A percentile compares a stretch with the other conserved stretches of the same genome.
Conservation (phyloP, 2,888 invertebrate genomes). For the Ariolimax columbianus region DNA sequence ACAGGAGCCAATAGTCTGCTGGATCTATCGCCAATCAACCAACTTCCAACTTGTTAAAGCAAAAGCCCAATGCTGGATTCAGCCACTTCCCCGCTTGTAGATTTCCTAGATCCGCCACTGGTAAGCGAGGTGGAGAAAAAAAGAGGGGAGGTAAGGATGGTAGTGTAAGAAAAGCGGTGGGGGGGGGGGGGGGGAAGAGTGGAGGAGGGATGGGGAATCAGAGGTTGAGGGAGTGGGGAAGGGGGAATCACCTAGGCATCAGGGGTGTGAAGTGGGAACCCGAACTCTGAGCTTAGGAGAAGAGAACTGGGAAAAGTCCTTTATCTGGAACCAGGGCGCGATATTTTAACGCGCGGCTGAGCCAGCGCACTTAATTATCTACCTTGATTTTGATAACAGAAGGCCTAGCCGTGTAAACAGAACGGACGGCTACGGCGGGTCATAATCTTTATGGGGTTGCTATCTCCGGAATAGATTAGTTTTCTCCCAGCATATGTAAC, state of each 20-base stretch:
- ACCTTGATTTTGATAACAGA: conserved; percentile 16
- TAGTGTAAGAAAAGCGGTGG: neutral
- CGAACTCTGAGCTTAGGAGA: neutral
- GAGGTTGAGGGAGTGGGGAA: neutral
- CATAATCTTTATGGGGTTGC: neutral
- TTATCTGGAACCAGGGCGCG: conserved; percentile 16
- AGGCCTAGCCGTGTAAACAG: conserved; percentile 11
- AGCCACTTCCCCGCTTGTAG: no score
- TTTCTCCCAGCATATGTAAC: neutral
- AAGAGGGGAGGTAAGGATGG: no score
- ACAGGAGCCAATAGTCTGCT: no score
- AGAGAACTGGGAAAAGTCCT: conserved; percentile 12
- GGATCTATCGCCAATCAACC: no score
- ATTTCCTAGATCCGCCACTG: no score
- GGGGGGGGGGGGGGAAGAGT: neutral
- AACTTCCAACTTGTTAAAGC: no score
- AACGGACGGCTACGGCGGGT: neutral
- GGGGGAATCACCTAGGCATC: neutral
- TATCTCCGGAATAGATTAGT: neutral
- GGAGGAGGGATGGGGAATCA: neutral
- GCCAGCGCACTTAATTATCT: conserved; percentile 33
- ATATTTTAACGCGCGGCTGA: conserved; percentile 21
- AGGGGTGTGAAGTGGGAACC: conserved; percentile 41
- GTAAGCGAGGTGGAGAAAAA: no score
- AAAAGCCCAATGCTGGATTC: no score